phyloP scores from a whole-genome alignment of 35 echinoderm and acorn worm genomes.

The Apostichopus japonicus region DNA sequence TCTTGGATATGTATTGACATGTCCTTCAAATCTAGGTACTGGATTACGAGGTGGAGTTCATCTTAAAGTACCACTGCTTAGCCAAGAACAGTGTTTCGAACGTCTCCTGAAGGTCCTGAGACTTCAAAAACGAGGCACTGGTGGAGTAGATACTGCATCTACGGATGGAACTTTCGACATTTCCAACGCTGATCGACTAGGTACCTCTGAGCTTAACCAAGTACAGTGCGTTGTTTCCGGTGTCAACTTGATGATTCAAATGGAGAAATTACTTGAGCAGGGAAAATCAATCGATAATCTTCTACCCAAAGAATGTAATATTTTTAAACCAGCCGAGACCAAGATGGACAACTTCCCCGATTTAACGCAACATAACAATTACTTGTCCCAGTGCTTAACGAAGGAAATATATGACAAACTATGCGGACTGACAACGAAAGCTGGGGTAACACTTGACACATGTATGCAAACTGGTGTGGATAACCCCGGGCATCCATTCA shows the following conservation, averaged over 20 bases:
- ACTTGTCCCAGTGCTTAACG: slow-evolving; percentile 81
- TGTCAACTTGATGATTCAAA: slow-evolving; percentile 81
- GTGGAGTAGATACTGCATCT: slow-evolving; percentile 98
- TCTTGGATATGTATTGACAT: slow-evolving; percentile 95
- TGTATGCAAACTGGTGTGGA: slow-evolving; percentile 98
- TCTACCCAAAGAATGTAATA: slow-evolving; percentile 73
- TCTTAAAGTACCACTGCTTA: slow-evolving; percentile 82
- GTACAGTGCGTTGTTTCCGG: slow-evolving; percentile 93
- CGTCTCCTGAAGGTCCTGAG: slow-evolving; percentile 76
- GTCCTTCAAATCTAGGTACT: slow-evolving; percentile 97
- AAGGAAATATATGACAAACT: slow-evolving; percentile 84
- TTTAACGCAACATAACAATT: slow-evolving; percentile 90
- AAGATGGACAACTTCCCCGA: slow-evolving; percentile 90
- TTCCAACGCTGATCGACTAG: slow-evolving; percentile 93
- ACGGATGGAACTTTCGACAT: slow-evolving; percentile 99
- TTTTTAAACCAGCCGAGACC: slow-evolving; percentile 54
- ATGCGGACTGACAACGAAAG: slow-evolving; percentile 68
- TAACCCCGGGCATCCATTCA: slow-evolving; percentile 98
- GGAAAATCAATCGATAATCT: slow-evolving; percentile 77
- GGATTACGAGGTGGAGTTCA: slow-evolving; percentile 93
- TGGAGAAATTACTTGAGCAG: slow-evolving; percentile 89
- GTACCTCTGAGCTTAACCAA: slow-evolving; percentile 90
- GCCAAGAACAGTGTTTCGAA: slow-evolving; percentile 81
- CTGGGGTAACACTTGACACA: slow-evolving; percentile 75
- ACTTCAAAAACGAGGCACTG: slow-evolving; percentile 94